A percentile compares a stretch with the other conserved stretches of the same genome.
Conservation (phyloP, 2,113 vertebrate genomes). For the Rhabdomys dilectus region DNA sequence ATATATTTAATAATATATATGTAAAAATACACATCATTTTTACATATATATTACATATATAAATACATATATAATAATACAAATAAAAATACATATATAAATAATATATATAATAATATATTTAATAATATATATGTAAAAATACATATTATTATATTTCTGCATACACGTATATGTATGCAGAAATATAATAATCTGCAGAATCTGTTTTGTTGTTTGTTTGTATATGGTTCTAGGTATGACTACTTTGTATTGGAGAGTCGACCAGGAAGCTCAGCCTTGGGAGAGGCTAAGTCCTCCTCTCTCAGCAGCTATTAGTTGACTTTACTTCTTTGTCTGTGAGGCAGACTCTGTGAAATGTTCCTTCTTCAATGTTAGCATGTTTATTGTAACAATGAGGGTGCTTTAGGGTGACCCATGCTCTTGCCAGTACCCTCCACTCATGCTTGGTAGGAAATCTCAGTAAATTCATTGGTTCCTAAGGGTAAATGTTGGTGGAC, state of each 20-base stretch:
- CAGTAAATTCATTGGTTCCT: neutral
- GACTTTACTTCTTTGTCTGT: neutral
- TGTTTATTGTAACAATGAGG: neutral
- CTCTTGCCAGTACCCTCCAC: neutral
- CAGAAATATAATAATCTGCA: neutral
- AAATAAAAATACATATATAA: too few relatives aligned
- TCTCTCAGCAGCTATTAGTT: neutral
- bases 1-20: too few relatives aligned
- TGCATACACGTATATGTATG: too few relatives aligned
- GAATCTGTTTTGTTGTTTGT: neutral
- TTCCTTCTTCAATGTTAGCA: neutral
- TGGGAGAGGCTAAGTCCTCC: neutral
- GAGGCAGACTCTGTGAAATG: neutral
- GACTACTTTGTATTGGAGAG: neutral
- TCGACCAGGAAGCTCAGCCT: neutral
- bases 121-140: too few relatives aligned
- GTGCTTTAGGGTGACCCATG: neutral
- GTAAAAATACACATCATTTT: too few relatives aligned
- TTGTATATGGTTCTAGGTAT: neutral
- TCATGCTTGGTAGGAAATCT: neutral
- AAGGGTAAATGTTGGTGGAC: neutral
- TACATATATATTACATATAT: too few relatives aligned
- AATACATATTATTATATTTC: too few relatives aligned
- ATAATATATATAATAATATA: too few relatives aligned
- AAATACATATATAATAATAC: too few relatives aligned